Evolutionary conservation across 2,888 invertebrate species (phyloP).

Genomic region (Hyles lineata): DNA sequence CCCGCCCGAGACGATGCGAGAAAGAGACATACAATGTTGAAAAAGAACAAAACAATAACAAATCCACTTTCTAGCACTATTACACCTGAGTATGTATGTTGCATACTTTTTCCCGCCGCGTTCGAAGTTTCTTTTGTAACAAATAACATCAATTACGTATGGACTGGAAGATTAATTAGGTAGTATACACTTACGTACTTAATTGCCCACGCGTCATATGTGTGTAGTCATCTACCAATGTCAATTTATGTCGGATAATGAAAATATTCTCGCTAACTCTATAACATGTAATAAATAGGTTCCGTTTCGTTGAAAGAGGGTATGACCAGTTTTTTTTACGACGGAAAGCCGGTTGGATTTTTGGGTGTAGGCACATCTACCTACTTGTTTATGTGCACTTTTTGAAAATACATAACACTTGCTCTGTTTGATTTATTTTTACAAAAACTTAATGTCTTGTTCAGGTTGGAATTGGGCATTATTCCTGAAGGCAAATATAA

Average conservation of each 20-base stretch:
- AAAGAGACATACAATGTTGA: slow-evolving; percentile 54
- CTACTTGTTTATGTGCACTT: too few species aligned
- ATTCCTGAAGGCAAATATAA: too few species aligned
- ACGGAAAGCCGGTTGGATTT: too few species aligned
- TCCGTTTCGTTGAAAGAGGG: too few species aligned
- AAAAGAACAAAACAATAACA: slow-evolving; percentile 74
- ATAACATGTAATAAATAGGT: not conserved
- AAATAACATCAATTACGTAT: slow-evolving; percentile 10
- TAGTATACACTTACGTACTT: not conserved
- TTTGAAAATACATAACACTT: too few species aligned
- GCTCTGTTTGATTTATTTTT: too few species aligned
- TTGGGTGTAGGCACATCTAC: too few species aligned
- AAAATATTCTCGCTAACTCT: not conserved
- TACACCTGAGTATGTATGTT: slow-evolving; percentile 10
- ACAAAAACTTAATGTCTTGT: too few species aligned
- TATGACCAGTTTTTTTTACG: too few species aligned
- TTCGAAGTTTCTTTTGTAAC: slow-evolving; percentile 15
- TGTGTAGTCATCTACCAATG: not conserved
- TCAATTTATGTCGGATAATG: not conserved
- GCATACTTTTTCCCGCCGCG: slow-evolving; percentile 7
- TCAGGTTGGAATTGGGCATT: too few species aligned
- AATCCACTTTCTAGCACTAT: slow-evolving; percentile 56
- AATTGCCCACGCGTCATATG: not conserved
- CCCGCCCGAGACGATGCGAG: slow-evolving; percentile 56
- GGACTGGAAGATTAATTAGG: slow-evolving; percentile 2